Evolutionary conservation across 2,888 invertebrate genomes (phyloP).

Genomic region (Caenorhabditis angaria): DNA sequence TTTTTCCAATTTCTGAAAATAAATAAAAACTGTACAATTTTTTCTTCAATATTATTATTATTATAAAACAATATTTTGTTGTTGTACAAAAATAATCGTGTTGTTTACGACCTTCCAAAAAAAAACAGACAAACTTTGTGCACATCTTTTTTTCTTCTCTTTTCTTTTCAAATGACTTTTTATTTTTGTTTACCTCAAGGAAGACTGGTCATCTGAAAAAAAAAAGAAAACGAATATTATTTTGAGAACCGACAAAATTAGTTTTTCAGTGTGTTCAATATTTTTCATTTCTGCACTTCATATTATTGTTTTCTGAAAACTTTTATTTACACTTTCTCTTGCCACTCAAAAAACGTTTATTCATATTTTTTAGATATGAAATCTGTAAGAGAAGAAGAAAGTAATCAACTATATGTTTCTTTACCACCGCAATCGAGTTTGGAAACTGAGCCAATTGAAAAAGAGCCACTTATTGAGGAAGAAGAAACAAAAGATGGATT

Average conservation of each 20-base stretch:
- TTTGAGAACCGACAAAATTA: neutral
- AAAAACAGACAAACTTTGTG: neutral
- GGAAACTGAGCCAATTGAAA: conserved; percentile 29
- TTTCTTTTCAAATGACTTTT: neutral
- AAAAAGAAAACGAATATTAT: neutral
- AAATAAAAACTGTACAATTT: neutral
- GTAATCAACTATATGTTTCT: too few species aligned
- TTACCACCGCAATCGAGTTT: too few species aligned
- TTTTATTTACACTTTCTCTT: too few species aligned
- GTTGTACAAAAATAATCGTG: neutral
- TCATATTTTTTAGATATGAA: too few species aligned
- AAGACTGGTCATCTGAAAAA: neutral
- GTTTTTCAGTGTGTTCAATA: neutral
- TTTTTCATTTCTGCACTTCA: neutral
- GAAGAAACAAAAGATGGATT: conserved; percentile 17
- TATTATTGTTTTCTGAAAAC: too few species aligned
- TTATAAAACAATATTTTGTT: neutral
- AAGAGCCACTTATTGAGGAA: conserved; percentile 34
- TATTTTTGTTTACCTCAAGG: neutral
- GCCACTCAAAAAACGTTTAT: too few species aligned
- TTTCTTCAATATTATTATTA: too few species aligned
- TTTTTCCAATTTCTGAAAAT: neutral
- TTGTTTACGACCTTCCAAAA: neutral
- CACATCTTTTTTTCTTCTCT: neutral
- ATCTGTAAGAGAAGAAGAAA: too few species aligned